Base-by-base conservation (phyloP, 2,797 vertebrate species). In the Acomys russatus region DNA sequence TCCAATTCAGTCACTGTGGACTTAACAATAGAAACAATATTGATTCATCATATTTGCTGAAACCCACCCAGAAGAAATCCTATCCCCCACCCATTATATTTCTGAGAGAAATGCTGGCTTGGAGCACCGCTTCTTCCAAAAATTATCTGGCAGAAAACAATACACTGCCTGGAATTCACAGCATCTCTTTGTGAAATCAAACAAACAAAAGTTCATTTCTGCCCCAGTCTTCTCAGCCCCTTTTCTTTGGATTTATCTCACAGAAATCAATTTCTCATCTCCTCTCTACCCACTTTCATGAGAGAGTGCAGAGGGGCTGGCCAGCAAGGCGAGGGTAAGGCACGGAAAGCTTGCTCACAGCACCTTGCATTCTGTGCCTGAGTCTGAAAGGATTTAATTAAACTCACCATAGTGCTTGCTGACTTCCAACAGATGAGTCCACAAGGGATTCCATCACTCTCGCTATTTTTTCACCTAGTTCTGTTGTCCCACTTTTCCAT, bases 181-280 rank as follows among this genome's bases (percentile, higher is more conserved):
- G 92, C 54, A 77, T 96, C 77, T 90, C 84, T 96, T 92, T 94
- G 33, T 76, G 88, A 93, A 97, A 97, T 94, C 91, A 82, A 97
- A 93, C 90, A 97, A 97, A 96, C 88, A 90, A 97, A 94, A 86
- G 54, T 96, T 92, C 73, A 96, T 95, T 97, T 95, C 93, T 78
- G 87, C 70, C 44, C 15, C 59, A 17, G 70, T 84, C 7, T 95
- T 97, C 30, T 91, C 74, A 74, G 70, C 22, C 38, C 23, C 61
- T 9, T 86, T 76, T 83, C 68, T 96, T 78, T 23, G 49, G 92
- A 78, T 71, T 94, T 96, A 92, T 93, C 85, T 59, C 80, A 25
- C 73, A 22, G 83, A 95, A 97, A 91, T 96, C 86, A 96, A 30
- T 96, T 95, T 96, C 93, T 94, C 78, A 89, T 23, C 79, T 20